A percentile compares a stretch with the other conserved stretches of the same genome.
These are phyloP conservation scores for Oreortyx pictus DNA, from an alignment of 2,797 vertebrate genomes.

Conservation along the genomic window DNA sequence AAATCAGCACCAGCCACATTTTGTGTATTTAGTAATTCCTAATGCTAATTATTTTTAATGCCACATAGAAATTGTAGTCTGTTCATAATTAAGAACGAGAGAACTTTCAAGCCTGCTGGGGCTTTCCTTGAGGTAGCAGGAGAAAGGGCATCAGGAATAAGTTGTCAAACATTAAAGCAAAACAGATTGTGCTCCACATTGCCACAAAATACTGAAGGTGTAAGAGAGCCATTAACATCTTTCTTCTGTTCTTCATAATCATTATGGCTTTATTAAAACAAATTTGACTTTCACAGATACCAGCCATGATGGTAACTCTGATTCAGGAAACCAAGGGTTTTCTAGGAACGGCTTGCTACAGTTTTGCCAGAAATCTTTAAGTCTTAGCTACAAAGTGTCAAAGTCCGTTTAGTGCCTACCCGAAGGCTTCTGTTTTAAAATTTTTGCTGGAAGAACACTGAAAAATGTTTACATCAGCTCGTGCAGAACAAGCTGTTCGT, in stretches of 20 bases:
- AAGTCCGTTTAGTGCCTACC: neutral
- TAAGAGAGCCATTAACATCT: neutral
- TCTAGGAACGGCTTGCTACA: neutral
- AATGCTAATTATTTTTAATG: neutral
- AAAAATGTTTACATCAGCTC: neutral
- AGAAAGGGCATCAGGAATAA: neutral
- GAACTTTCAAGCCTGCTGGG: neutral
- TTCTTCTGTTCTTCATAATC: neutral
- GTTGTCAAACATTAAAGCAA: neutral
- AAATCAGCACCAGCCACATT: neutral
- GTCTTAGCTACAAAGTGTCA: neutral
- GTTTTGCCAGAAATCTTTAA: neutral
- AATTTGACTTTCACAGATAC: neutral
- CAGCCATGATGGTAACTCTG: neutral
- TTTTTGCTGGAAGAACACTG: neutral
- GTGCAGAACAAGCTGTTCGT: neutral
- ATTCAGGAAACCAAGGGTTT: neutral
- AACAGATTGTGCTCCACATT: neutral
- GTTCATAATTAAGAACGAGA: neutral
- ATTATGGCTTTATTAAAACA: neutral
- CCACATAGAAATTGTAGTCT: neutral
- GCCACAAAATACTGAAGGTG: neutral
- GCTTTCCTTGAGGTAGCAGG: neutral
- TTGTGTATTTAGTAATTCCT: too few species aligned
- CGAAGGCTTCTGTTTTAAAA: neutral